Evolutionary conservation across 2,113 vertebrate genomes (phyloP).

Genomic region (Fulica atra): DNA sequence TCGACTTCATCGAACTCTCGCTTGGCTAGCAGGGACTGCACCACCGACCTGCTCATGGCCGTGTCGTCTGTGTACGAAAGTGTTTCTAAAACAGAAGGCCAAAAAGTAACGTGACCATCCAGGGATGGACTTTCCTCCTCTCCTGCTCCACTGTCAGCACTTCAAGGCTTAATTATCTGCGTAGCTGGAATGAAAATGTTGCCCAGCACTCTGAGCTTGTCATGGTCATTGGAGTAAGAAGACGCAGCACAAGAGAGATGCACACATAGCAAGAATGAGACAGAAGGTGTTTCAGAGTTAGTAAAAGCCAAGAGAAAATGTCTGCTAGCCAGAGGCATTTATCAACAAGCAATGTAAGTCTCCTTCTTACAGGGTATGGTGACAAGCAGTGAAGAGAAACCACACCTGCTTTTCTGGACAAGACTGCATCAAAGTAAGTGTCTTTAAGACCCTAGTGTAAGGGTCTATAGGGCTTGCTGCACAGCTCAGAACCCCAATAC

Average conservation of each 20-base stretch:
- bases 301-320: background rate
- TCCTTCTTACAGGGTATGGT: accelerated
- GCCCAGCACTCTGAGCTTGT: background rate
- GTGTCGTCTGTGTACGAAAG: conserved; percentile 95
- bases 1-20: conserved; percentile 88
- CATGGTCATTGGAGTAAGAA: background rate
- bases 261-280: background rate
- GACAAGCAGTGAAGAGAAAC: background rate
- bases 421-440: accelerated
- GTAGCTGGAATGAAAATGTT: background rate
- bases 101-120: background rate
- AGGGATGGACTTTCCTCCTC: background rate
- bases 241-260: background rate
- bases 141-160: background rate
- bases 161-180: too few relatives aligned
- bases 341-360: accelerated
- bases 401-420: background rate
- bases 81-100: conserved; percentile 71
- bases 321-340: background rate
- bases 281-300: background rate
- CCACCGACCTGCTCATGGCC: conserved; percentile 92
- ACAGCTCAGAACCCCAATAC: background rate
- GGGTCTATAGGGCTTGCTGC: too few relatives aligned
- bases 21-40: conserved; percentile 89
- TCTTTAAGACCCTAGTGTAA: background rate